These are phyloP conservation scores for Nomada lathburiana DNA, from an alignment of 2,888 invertebrate genomes.

Conservation along the genomic window DNA sequence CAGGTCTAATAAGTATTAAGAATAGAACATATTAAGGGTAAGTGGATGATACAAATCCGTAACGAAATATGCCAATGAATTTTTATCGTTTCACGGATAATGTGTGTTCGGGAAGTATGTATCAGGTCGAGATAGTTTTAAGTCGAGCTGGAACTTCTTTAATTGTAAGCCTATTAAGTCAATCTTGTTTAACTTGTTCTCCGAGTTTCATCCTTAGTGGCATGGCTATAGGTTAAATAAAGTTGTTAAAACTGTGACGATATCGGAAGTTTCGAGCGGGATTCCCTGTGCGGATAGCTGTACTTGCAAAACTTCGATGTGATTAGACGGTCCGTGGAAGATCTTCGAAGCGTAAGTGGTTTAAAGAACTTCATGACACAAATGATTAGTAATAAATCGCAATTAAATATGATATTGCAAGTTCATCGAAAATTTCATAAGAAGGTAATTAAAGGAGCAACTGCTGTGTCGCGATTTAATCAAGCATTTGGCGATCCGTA, in stretches of 20 bases:
- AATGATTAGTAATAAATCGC: no score
- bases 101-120: neutral
- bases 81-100: conserved; percentile 4
- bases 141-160: conserved; percentile 3
- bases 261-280: neutral
- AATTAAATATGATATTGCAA: no score
- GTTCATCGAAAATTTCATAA: no score
- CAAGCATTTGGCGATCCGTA: conserved; percentile 34
- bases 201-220: conserved; percentile 17
- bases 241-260: conserved; percentile 20
- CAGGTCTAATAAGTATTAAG: no score
- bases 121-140: conserved; percentile 13
- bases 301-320: neutral
- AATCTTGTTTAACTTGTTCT: conserved; percentile 22
- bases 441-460: neutral
- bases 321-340: no score
- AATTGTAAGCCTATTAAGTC: conserved; percentile 31
- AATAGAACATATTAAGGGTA: no score
- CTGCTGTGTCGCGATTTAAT: conserved; percentile 29
- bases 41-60: no score
- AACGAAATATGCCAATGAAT: neutral
- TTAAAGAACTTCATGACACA: no score
- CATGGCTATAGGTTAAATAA: neutral
- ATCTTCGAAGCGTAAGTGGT: neutral
- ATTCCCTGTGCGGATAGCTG: neutral